Percentiles rank a stretch among this genome's conserved stretches.
Evolutionary conservation across 2,888 invertebrate species (phyloP).

Genomic region (Dexiosoma caninum): DNA sequence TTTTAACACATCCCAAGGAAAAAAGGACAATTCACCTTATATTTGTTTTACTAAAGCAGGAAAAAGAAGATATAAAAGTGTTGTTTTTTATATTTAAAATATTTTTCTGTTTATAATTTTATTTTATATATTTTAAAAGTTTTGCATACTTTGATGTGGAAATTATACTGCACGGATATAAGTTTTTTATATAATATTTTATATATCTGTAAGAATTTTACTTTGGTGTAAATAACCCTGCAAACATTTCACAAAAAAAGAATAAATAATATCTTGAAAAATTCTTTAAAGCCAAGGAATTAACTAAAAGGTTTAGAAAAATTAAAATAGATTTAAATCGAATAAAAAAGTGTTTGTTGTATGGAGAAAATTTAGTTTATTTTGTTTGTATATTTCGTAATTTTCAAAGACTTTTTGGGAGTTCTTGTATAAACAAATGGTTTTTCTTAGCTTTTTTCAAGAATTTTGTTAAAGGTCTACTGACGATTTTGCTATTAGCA

Average conservation of each 20-base stretch:
- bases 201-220: neutral
- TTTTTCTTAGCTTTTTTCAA: too few relatives aligned
- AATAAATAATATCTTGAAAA: neutral
- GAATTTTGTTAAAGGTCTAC: too few relatives aligned
- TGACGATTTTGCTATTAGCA: too few relatives aligned
- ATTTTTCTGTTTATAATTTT: conserved; percentile 5
- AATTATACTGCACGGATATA: conserved; percentile 6
- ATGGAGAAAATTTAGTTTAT: too few relatives aligned
- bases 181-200: conserved; percentile 2
- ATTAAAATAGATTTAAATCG: too few relatives aligned
- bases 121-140: conserved; percentile 34
- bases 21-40: conserved; percentile 38
- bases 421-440: too few relatives aligned
- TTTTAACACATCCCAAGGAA: conserved; percentile 4
- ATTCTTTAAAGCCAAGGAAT: neutral
- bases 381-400: too few relatives aligned
- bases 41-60: neutral
- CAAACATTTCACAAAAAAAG: neutral
- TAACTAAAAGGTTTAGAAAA: neutral
- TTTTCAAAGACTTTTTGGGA: too few relatives aligned
- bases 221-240: neutral
- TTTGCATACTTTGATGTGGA: conserved; percentile 40
- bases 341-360: too few relatives aligned
- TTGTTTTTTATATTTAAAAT: neutral
- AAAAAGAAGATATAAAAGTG: conserved; percentile 1